Percentiles rank a stretch among this genome's conserved stretches.
phyloP scores from a whole-genome alignment of 92 coral and sea anemone species.

The Epizoanthus rinbou region DNA sequence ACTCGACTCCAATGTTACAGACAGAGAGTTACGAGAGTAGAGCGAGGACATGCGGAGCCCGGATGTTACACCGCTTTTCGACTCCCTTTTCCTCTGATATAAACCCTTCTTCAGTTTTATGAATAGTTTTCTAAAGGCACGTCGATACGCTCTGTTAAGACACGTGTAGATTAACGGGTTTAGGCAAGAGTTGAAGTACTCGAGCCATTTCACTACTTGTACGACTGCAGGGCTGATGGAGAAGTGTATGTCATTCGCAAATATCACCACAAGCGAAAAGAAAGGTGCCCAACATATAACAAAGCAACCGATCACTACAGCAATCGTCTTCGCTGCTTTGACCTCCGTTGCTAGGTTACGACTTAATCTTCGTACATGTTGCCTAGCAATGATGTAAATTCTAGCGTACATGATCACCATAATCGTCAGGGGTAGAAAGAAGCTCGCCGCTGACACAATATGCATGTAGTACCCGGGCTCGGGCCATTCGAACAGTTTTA shows the following conservation, averaged over 20 bases:
- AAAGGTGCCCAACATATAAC: slow-evolving; percentile 84
- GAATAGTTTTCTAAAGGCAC: slow-evolving; percentile 75
- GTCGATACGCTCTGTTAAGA: slow-evolving; percentile 76
- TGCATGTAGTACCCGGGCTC: slow-evolving; percentile 59
- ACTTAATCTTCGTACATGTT: slow-evolving; percentile 70
- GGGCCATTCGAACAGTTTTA: slow-evolving; percentile 64
- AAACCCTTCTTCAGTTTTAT: background rate
- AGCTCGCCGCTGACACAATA: slow-evolving; percentile 65
- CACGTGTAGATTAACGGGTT: slow-evolving; percentile 80
- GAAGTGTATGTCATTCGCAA: slow-evolving; percentile 57
- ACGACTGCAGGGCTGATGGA: slow-evolving; percentile 53
- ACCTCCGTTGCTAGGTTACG: slow-evolving; percentile 69
- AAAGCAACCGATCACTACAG: slow-evolving; percentile 80
- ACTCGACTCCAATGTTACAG: background rate
- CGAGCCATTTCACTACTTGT: slow-evolving; percentile 82
- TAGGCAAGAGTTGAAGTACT: slow-evolving; percentile 73
- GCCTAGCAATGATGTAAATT: slow-evolving; percentile 77
- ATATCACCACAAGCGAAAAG: slow-evolving; percentile 69
- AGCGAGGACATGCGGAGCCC: background rate
- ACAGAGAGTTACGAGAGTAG: slow-evolving; percentile 22
- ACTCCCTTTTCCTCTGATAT: background rate
- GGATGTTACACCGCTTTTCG: background rate
- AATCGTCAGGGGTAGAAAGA: slow-evolving; percentile 70
- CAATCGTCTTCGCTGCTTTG: slow-evolving; percentile 87
- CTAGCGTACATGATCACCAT: slow-evolving; percentile 79